Evolutionary conservation across 2,888 invertebrate genomes (phyloP), one percentile per base, ranked within the genome.

Genomic region (Drosophila siamana): DNA sequence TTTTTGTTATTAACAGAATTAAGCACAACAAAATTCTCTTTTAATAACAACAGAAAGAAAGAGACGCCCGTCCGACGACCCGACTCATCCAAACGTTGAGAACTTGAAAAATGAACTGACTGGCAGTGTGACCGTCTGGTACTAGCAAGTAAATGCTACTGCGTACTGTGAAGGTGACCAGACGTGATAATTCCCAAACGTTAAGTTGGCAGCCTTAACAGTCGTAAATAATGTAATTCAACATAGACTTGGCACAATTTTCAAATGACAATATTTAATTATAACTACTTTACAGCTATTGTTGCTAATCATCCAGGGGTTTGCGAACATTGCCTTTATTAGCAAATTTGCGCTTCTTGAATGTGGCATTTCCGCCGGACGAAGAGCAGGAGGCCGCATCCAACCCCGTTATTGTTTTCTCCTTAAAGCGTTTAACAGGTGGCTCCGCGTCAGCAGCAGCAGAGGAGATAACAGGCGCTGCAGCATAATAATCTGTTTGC

Each of bases 261-360:
- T 24, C 0, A 52, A 50, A 15, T 24, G 22, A n/a, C 26, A 16
- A 8, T n/a, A 40, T 7, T 26, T n/a, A 7, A 16, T n/a, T 40
- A 8, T 0, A 15, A 9, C 28, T 47, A 11, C 13, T 11, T 36
- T 22, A 9, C 26, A 8, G 1, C 7, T 16, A n/a, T 6, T 16
- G 9, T 5, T 44, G 11, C 9, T 67, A 78, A 54, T 92, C 91
- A 26, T 90, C 88, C 16, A 91, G 68, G 5, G 90, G 89, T 57
- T 90, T 86, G 0, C 92, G 87, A 4, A 88, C 79, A 73, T 92
- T 91, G 24, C 90, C 91, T 57, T 90, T 92, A 16, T 87, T 90
- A 2, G 90, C 83, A 61, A 92, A 89, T 79, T 92, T 92, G 7
- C 92, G 80, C 64, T 92, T 92, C 51, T 92, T 92, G 51, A 92